Base-by-base conservation (phyloP, 2,113 vertebrate species). In the Tragelaphus imberbis region DNA sequence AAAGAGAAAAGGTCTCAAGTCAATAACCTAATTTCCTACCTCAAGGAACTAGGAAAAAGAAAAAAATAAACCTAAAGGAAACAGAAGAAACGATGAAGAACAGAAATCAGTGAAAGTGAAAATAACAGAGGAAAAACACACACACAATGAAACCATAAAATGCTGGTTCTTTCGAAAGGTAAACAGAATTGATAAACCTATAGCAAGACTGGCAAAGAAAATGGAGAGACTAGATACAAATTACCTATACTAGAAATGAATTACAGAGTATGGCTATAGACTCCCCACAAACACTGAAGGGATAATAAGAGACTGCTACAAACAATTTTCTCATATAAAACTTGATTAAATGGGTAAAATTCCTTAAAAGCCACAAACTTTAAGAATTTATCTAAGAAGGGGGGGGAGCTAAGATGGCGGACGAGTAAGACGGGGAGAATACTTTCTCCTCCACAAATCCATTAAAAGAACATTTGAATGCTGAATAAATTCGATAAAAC, bases 281-380 rank as follows among this genome's bases (percentile, higher is more conserved):
- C 2, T 53, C 47, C 47, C 47, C n/a, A 95, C 11, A 93, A 93
- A 91, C 61, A 93, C 27, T 93, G 85, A 77, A 49, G 85, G 16
- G 44, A 68, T 36, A 77, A 19, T 40, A 58, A 84, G 4, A 47
- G 44, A 94, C 53, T 47, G 33, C n/a, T 82, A 51, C 21, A 47
- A 92, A 89, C 5, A 92, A 33, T 23, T 89, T 40, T 84, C 27
- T 25, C 27, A 81, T 49, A 89, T 53, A 96, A 93, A 92, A 92
- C 68, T 63, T 77, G 23, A 85, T 68, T 97, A 63, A 51, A 0
- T 88, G 30, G 30, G 91, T 93, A 82, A 82, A 94, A 80, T 84
- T 94, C n/a, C 30, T 89, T 92, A 36, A 81, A 92, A 94, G 33
- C 9, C 68, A 92, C 65, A 81, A 88, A 81, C 21, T 95, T 92